A percentile compares a stretch with the other conserved stretches of the same genome.
These are phyloP conservation scores for Sinocyclocheilus rhinocerous DNA, from an alignment of 2,113 vertebrate species.

Conservation along the genomic window DNA sequence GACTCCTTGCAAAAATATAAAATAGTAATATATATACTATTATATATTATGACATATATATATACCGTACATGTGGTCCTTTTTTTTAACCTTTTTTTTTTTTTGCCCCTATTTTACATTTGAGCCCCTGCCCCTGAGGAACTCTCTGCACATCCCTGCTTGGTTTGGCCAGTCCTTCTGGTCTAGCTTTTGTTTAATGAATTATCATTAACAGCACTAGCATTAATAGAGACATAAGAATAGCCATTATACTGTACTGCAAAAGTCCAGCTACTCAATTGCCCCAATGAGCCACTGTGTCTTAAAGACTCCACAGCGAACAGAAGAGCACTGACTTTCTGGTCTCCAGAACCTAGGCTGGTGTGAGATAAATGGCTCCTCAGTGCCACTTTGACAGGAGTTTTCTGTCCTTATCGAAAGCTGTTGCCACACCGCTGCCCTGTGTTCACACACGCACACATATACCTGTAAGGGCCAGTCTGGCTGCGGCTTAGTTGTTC, in stretches of 20 bases:
- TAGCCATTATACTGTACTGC: not conserved
- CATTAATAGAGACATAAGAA: conserved; percentile 4
- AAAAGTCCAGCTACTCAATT: not conserved
- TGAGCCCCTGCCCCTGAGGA: too few species aligned
- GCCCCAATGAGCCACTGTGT: not conserved
- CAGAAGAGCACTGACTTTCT: conserved; percentile 12
- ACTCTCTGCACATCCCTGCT: not conserved
- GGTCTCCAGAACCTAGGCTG: conserved; percentile 33
- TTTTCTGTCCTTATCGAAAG: conserved; percentile 46
- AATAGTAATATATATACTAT: too few species aligned
- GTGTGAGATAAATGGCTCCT: conserved; percentile 51
- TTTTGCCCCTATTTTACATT: too few species aligned
- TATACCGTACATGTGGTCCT: too few species aligned
- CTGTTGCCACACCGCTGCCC: conserved; percentile 23
- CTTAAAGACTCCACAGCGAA: not conserved
- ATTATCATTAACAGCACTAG: not conserved
- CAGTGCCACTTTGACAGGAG: conserved; percentile 38
- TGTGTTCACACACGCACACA: not conserved
- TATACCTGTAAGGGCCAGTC: not conserved
- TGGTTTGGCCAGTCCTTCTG: not conserved
- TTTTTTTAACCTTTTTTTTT: too few species aligned
- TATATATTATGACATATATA: too few species aligned
- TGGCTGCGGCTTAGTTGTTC: not conserved
- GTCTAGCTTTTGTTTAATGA: not conserved
- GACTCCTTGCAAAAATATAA: too few species aligned